Conservation (phyloP, 2,797 vertebrate genomes). For the Trachurus trachurus region DNA sequence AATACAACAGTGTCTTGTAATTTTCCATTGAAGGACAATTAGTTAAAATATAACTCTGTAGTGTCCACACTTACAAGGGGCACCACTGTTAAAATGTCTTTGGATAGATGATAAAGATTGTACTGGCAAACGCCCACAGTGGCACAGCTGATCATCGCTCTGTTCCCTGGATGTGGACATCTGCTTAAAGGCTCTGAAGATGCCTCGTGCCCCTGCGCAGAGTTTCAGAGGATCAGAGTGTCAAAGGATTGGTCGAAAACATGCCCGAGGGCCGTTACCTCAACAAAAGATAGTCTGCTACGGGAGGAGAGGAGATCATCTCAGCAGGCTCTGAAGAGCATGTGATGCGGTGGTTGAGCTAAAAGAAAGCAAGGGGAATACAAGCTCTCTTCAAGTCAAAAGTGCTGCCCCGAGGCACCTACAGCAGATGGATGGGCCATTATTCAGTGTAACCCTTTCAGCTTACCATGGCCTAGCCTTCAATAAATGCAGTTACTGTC, state of each 20-base stretch:
- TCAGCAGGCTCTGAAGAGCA: slow-evolving; percentile 45
- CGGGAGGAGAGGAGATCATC: slow-evolving; percentile 5
- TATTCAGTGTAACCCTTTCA: slow-evolving; percentile 43
- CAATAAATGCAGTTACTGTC: slow-evolving; percentile 27
- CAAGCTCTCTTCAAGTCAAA: slow-evolving; percentile 48
- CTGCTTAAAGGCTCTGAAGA: slow-evolving; percentile 45
- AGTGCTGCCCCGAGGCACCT: slow-evolving; percentile 52
- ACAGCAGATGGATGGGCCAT: slow-evolving; percentile 46
- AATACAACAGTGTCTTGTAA: slow-evolving; percentile 60
- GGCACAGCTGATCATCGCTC: slow-evolving; percentile 31
- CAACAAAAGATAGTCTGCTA: slow-evolving; percentile 41
- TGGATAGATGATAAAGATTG: slow-evolving; percentile 74
- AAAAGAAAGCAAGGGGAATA: slow-evolving; percentile 41
- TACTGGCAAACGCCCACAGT: slow-evolving; percentile 44
- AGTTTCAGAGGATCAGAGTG: slow-evolving; percentile 11
- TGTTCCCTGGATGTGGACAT: slow-evolving; percentile 49
- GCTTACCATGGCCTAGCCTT: slow-evolving; percentile 28
- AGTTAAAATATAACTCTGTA: slow-evolving; percentile 51
- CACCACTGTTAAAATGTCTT: slow-evolving; percentile 71
- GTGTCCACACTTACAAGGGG: slow-evolving; percentile 38
- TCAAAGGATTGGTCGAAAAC: slow-evolving; percentile 15
- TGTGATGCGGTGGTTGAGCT: slow-evolving; percentile 43
- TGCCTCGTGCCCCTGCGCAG: slow-evolving; percentile 9
- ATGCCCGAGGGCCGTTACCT: slow-evolving; percentile 27
- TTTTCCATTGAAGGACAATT: slow-evolving; percentile 52